Conservation (phyloP, 2,113 vertebrate species). For the Lophius piscatorius region DNA sequence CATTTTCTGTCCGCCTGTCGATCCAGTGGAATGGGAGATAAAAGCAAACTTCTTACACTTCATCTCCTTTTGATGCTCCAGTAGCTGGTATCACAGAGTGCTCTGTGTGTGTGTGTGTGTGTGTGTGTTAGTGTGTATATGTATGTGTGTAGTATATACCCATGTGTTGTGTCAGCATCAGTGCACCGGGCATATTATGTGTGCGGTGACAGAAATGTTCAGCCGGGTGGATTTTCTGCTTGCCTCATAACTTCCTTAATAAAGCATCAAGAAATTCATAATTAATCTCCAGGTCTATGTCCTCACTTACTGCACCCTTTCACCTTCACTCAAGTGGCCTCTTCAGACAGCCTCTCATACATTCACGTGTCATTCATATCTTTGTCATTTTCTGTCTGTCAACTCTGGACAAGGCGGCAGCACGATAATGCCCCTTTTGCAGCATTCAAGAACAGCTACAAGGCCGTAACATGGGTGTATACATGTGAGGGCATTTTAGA, state of each 20-base stretch:
- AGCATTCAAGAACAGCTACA: too few species aligned
- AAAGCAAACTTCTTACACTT: conserved; percentile 56
- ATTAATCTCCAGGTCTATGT: conserved; percentile 58
- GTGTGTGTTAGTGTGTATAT: conserved; percentile 2
- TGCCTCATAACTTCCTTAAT: conserved; percentile 61
- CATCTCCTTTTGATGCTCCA: conserved; percentile 55
- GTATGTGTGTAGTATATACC: background rate
- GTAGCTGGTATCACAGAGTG: conserved; percentile 28
- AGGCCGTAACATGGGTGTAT: too few species aligned
- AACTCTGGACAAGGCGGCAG: conserved; percentile 5
- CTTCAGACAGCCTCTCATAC: background rate
- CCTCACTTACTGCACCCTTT: conserved; percentile 24
- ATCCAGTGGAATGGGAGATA: conserved; percentile 54
- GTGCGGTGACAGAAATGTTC: conserved; percentile 49
- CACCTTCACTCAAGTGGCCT: conserved; percentile 27
- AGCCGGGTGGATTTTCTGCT: conserved; percentile 65
- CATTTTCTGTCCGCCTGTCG: conserved; percentile 37
- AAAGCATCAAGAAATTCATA: conserved; percentile 65
- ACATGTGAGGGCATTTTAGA: conserved; percentile 1
- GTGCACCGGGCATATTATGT: conserved; percentile 20
- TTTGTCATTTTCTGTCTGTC: conserved; percentile 17
- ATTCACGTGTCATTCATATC: conserved; percentile 2
- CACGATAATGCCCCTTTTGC: too few species aligned
- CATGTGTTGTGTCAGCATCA: conserved; percentile 56
- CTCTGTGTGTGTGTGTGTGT: conserved; percentile 1